Conservation (phyloP, 1,140 invertebrate species). For the Polyergus mexicanus region DNA sequence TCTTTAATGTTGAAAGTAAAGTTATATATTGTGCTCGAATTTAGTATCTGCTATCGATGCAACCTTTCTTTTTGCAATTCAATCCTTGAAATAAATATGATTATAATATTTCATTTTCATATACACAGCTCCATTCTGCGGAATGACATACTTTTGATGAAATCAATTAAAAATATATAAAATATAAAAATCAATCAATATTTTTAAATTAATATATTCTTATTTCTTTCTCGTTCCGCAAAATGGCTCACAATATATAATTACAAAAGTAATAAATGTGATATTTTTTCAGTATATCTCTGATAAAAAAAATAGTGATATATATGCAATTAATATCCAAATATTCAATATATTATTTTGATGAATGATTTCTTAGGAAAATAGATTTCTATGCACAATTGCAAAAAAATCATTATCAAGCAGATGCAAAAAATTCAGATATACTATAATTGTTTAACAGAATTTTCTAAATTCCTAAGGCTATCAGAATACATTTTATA, state of each 20-base stretch:
- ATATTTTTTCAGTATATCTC: slow-evolving; percentile 19
- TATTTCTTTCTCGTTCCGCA: slow-evolving; percentile 69
- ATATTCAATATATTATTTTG: not conserved
- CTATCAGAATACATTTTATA: not conserved
- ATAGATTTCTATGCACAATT: not conserved
- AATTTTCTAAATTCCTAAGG: not conserved
- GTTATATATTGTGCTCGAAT: slow-evolving; percentile 82
- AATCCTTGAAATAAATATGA: slow-evolving; percentile 72
- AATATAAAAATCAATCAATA: slow-evolving; percentile 2
- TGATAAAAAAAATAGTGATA: not conserved
- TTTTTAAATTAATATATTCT: not conserved
- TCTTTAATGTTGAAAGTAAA: slow-evolving; percentile 66
- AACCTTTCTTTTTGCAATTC: slow-evolving; percentile 84
- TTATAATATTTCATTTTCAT: slow-evolving; percentile 33
- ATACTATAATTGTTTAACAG: not conserved
- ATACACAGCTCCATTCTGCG: slow-evolving; percentile 63
- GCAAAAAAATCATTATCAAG: slow-evolving; percentile 31
- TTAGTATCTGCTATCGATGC: slow-evolving; percentile 81
- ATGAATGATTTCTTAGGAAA: not conserved
- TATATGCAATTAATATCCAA: slow-evolving; percentile 4
- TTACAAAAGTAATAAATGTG: slow-evolving; percentile 48
- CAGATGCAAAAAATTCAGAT: not conserved
- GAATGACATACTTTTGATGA: slow-evolving; percentile 35
- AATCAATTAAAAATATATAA: no score
- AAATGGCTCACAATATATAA: slow-evolving; percentile 74